Evolutionary conservation across 1,140 invertebrate genomes (phyloP).

Genomic region (Wiebesia pumilae): DNA sequence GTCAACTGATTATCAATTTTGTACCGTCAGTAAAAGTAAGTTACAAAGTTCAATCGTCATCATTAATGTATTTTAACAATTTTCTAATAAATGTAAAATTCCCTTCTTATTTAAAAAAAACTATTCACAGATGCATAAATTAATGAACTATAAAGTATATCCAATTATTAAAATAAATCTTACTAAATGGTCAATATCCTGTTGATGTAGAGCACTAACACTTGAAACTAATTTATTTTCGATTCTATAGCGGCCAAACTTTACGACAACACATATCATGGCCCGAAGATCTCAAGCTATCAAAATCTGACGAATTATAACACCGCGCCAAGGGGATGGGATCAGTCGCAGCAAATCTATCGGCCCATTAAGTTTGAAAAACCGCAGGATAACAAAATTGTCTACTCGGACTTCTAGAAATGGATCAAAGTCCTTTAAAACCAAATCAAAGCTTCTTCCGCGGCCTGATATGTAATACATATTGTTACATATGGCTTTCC

Average conservation of each 20-base stretch:
- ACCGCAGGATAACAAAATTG: constrained; percentile 70
- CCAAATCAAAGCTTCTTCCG: constrained; percentile 29
- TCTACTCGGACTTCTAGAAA: constrained; percentile 80
- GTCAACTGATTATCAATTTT: no score
- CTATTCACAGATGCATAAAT: not conserved
- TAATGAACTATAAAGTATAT: not conserved
- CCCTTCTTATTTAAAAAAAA: not conserved
- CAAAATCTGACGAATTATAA: constrained; percentile 81
- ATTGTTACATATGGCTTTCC: constrained; percentile 32
- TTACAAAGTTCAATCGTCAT: no score
- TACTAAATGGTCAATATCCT: not conserved
- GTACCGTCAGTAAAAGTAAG: no score
- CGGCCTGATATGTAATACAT: not conserved
- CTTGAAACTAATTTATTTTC: not conserved
- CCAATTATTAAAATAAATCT: not conserved
- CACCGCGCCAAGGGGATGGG: constrained; percentile 87
- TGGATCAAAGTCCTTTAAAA: not conserved
- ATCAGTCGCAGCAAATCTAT: constrained; percentile 79
- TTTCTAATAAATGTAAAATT: not conserved
- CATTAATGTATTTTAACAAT: no score
- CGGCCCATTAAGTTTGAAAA: constrained; percentile 81
- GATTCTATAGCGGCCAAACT: constrained; percentile 61
- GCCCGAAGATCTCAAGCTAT: constrained; percentile 71
- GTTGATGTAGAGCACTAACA: not conserved
- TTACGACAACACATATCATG: constrained; percentile 64